A percentile compares a stretch with the other conserved stretches of the same genome.
phyloP scores from a whole-genome alignment of 2,888 invertebrate genomes.

The Endotricha flammealis region DNA sequence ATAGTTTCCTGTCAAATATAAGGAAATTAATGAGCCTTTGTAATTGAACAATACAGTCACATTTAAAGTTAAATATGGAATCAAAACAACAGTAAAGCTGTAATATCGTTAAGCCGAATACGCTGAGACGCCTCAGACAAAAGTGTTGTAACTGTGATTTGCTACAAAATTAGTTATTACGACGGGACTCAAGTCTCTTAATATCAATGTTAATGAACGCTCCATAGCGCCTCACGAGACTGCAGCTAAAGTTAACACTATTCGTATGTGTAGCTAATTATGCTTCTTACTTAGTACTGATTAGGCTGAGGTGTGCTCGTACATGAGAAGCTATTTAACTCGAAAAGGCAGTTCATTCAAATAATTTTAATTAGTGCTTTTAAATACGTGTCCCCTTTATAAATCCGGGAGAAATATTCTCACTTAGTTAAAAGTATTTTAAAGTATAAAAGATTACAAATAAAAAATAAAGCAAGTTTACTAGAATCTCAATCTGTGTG shows the following conservation, averaged over 20 bases:
- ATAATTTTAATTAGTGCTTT: too few relatives aligned
- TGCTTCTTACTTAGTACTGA: conserved; percentile 2
- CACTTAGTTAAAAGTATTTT: too few relatives aligned
- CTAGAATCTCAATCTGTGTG: background rate
- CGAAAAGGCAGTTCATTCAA: too few relatives aligned
- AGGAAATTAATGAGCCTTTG: too few relatives aligned
- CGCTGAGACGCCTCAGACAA: background rate
- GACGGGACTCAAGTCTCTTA: conserved; percentile 8
- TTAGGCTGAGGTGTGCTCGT: background rate
- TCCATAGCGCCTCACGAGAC: conserved; percentile 5
- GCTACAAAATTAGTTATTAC: conserved; percentile 10
- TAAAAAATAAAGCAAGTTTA: too few relatives aligned
- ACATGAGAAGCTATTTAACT: too few relatives aligned
- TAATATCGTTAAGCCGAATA: conserved; percentile 1
- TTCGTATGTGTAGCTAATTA: conserved; percentile 3
- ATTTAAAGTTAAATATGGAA: too few relatives aligned
- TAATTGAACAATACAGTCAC: too few relatives aligned
- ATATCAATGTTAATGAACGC: conserved; percentile 11
- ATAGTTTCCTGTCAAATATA: too few relatives aligned
- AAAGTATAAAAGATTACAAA: too few relatives aligned
- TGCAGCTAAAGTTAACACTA: conserved; percentile 3
- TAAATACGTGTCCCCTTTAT: too few relatives aligned
- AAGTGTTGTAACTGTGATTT: conserved; percentile 7
- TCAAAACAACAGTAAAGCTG: conserved; percentile 1
- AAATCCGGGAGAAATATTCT: too few relatives aligned